Evolutionary conservation across 2,888 invertebrate genomes (phyloP).

Genomic region (Caenorhabditis doughertyi): DNA sequence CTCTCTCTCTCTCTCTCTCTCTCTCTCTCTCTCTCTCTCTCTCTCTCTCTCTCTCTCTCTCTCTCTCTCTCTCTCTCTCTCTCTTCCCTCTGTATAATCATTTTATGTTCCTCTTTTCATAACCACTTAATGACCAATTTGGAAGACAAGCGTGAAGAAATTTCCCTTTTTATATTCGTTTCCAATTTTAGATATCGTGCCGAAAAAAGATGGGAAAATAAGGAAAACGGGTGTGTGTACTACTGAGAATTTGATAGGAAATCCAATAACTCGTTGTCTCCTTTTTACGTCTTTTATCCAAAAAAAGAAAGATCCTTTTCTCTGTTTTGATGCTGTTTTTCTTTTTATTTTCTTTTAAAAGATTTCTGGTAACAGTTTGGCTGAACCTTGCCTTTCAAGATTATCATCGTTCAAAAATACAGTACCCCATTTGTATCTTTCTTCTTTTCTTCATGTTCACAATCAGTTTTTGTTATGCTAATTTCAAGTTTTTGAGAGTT

Average conservation of each 20-base stretch:
- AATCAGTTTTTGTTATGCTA: constrained; percentile 29
- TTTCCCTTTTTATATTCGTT: not conserved
- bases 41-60: not conserved
- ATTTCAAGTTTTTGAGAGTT: constrained; percentile 38
- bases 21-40: not conserved
- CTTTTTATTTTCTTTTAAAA: not conserved
- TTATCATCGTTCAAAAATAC: not conserved
- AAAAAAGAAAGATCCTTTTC: not conserved
- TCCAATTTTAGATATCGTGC: not conserved
- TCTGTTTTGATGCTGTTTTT: too few species aligned
- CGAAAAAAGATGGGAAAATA: not conserved
- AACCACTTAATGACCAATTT: constrained; percentile 43
- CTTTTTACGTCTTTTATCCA: constrained; percentile 1
- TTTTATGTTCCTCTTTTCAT: constrained; percentile 21
- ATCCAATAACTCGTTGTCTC: constrained; percentile 27
- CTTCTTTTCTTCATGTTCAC: not conserved
- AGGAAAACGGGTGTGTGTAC: constrained; percentile 19
- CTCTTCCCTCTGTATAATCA: not conserved
- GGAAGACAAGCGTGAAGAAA: constrained; percentile 28
- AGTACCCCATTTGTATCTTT: not conserved
- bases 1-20: not conserved
- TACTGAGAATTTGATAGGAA: constrained; percentile 40
- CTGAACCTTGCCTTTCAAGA: too few species aligned
- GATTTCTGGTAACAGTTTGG: too few species aligned
- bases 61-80: not conserved